Evolutionary conservation across 2,888 invertebrate species (phyloP), one percentile per base, ranked within the genome.

Genomic region (Laspeyria flexula): DNA sequence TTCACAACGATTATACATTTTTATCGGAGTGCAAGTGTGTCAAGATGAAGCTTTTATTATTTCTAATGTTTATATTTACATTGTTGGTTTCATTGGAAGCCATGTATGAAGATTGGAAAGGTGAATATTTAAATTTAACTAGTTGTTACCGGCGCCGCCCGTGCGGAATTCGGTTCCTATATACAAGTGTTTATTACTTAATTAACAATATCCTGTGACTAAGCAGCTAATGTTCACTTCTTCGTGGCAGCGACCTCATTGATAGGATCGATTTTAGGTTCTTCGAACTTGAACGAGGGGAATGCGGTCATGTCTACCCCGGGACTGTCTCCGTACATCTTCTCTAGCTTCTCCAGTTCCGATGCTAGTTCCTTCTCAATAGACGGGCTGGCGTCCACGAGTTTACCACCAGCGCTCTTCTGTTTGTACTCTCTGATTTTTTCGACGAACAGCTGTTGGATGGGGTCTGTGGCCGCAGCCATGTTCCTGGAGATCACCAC

Each of bases 381-480:
- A 18, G 95, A 95, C 0, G 97, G 96, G 43, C 95, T 95, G 2
- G 96, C 92, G 45, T 98, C 98, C 0, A 98, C 96, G 41, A 98
- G 83, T 82, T 96, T 96, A 47, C 96, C 97, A 53, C 96, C 96
- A 47, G 94, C 88, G 93, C 96, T 96, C 85, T 98, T 97, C 71
- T 95, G 93, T 80, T 95, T 96, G 93, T 98, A 99, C 90, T 98
- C 98, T 60, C 95, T 94, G 66, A 99, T 94, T 94, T 99, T 98
- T 67, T 98, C 97, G 30, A 99, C 83, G 86, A 99, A 99, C 42
- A 99, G 90, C 85, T 98, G 96, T 85, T 99, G 99, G 77, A 99
- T 97, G 3, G 99, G 98, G 83, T 99, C 99, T 1, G 93, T 88
- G 1, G 95, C 96, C 82, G 96, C 93, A 47, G 96, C 96, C 73